phyloP scores from a whole-genome alignment of 2,888 invertebrate genomes.

The Dolichomitus sp. region DNA sequence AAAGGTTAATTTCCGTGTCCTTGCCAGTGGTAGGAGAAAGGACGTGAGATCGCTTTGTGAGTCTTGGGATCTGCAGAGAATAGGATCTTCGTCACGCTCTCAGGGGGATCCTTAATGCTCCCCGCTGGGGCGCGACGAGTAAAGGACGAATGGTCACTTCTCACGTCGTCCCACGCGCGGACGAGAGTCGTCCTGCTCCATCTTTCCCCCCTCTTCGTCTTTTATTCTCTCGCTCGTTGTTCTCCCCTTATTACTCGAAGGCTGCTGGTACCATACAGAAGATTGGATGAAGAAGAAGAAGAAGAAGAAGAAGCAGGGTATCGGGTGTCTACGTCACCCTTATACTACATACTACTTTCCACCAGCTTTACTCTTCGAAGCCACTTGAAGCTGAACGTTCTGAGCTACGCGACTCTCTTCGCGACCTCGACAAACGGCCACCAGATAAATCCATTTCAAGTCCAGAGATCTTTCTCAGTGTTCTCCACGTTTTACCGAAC shows the following conservation, averaged over 20 bases:
- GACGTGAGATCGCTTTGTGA: constrained; percentile 33
- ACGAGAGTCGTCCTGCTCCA: constrained; percentile 20
- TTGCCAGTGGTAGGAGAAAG: constrained; percentile 59
- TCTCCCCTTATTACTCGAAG: constrained; percentile 29
- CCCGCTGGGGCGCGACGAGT: constrained; percentile 35
- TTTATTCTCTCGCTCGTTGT: constrained; percentile 19
- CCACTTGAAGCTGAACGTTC: constrained; percentile 40
- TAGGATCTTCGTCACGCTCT: constrained; percentile 47
- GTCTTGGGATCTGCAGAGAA: constrained; percentile 43
- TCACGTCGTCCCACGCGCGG: constrained; percentile 50
- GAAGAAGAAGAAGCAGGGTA: constrained; percentile 40
- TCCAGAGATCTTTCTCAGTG: constrained; percentile 33
- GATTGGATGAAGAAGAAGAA: constrained; percentile 28
- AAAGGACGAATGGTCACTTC: constrained; percentile 33
- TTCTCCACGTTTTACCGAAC: constrained; percentile 1
- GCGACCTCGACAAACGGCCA: constrained; percentile 56
- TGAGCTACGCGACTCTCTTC: constrained; percentile 25
- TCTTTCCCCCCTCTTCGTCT: not conserved
- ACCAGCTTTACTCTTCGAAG: constrained; percentile 41
- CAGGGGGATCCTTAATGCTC: constrained; percentile 39
- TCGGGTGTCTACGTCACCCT: constrained; percentile 59
- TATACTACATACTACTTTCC: constrained; percentile 25
- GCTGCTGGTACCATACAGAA: constrained; percentile 5
- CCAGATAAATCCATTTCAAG: constrained; percentile 64
- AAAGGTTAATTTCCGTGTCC: constrained; percentile 72